These are phyloP conservation scores for Chelonia mydas DNA, from an alignment of 2,797 vertebrate genomes.

Conservation along the genomic window DNA sequence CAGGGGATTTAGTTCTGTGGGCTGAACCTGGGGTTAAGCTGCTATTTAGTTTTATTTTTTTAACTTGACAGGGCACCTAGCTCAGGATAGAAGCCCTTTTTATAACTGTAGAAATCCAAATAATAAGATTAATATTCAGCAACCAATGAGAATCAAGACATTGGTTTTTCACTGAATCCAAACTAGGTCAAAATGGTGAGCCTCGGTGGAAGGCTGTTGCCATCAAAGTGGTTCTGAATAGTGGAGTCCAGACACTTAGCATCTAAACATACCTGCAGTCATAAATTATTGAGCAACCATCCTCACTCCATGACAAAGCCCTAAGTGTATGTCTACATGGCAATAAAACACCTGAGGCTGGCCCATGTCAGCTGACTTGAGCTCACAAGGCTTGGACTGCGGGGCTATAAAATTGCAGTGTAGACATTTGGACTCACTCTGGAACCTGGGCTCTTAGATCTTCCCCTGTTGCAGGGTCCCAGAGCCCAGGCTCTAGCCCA, in stretches of 20 bases:
- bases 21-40: constrained; percentile 3
- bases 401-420: background rate
- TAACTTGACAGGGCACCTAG: background rate
- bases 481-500: background rate
- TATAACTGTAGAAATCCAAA: background rate
- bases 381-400: background rate
- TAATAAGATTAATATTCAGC: constrained; percentile 11
- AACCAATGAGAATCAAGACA: background rate
- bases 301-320: background rate
- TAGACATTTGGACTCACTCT: background rate
- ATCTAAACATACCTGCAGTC: background rate
- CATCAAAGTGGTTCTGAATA: background rate
- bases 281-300: background rate
- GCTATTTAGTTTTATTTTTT: background rate
- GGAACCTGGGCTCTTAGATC: background rate
- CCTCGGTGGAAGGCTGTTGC: background rate
- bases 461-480: background rate
- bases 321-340: background rate
- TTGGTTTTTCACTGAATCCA: background rate
- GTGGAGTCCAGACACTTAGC: background rate
- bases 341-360: background rate
- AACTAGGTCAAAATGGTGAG: background rate
- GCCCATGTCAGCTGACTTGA: background rate
- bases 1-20: background rate
- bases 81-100: background rate